A percentile compares a stretch with the other conserved stretches of the same genome.
These are phyloP conservation scores for Apis dorsata DNA, from an alignment of 1,140 invertebrate genomes.

Conservation along the genomic window DNA sequence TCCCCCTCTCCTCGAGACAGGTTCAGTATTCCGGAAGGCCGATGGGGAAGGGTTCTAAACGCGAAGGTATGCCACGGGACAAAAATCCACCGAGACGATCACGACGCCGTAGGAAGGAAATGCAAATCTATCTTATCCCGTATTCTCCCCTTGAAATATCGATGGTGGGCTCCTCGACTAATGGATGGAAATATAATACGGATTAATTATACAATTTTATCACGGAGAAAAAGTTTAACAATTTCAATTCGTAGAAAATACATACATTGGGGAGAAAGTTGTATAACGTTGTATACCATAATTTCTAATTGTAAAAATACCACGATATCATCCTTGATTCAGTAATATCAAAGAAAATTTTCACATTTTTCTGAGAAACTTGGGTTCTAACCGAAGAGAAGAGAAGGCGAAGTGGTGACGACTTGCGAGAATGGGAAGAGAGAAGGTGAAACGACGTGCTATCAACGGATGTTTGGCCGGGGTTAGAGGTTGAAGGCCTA, in stretches of 20 bases:
- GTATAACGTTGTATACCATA: too few relatives aligned
- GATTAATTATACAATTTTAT: too few relatives aligned
- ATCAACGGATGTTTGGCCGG: neutral
- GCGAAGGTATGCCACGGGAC: slow-evolving; percentile 14
- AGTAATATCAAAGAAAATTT: too few relatives aligned
- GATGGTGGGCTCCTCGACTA: too few relatives aligned
- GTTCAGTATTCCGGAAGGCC: slow-evolving; percentile 16
- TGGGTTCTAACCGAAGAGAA: neutral
- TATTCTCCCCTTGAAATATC: neutral
- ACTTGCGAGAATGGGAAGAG: neutral
- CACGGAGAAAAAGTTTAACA: too few relatives aligned
- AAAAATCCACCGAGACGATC: slow-evolving; percentile 23
- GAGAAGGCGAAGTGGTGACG: too few relatives aligned
- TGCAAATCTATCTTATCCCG: neutral
- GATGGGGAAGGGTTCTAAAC: neutral
- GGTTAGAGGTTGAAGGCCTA: neutral
- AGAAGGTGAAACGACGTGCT: neutral
- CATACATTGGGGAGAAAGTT: too few relatives aligned
- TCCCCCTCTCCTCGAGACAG: slow-evolving; percentile 8
- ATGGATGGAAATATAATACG: neutral
- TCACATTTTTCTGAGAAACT: too few relatives aligned
- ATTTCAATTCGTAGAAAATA: too few relatives aligned
- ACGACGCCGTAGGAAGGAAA: neutral
- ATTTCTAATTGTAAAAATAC: too few relatives aligned
- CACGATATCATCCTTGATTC: too few relatives aligned